These are phyloP conservation scores for Molorchus minor DNA, from an alignment of 2,888 invertebrate genomes.

Conservation along the genomic window DNA sequence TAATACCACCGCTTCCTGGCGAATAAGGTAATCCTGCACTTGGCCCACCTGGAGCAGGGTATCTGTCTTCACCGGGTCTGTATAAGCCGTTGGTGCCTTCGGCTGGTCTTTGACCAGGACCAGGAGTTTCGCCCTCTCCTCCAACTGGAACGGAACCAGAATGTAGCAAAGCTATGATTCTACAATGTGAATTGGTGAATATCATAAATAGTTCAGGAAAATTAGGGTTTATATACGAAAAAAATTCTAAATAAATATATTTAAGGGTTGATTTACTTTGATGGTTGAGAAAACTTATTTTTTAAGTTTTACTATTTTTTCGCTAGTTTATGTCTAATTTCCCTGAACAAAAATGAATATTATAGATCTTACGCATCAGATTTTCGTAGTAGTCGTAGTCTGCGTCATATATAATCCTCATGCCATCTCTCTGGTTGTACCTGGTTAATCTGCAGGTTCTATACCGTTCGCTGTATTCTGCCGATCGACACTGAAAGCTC, in stretches of 20 bases:
- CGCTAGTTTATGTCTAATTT: not conserved
- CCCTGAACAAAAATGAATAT: too few relatives aligned
- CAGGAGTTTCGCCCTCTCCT: slow-evolving; percentile 51
- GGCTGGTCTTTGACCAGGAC: slow-evolving; percentile 42
- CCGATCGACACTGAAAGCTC: slow-evolving; percentile 89
- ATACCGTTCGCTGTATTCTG: slow-evolving; percentile 87
- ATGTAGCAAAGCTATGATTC: slow-evolving; percentile 5
- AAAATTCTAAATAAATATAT: too few relatives aligned
- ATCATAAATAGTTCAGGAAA: too few relatives aligned
- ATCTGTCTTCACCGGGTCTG: slow-evolving; percentile 45
- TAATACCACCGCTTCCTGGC: slow-evolving; percentile 41
- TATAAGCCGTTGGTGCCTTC: slow-evolving; percentile 37
- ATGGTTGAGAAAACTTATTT: too few relatives aligned
- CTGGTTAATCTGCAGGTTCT: slow-evolving; percentile 85
- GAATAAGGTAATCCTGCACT: slow-evolving; percentile 42
- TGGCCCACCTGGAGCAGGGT: slow-evolving; percentile 35
- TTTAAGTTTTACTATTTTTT: not conserved
- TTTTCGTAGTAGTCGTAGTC: slow-evolving; percentile 95
- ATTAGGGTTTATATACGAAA: too few relatives aligned
- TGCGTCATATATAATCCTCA: slow-evolving; percentile 88
- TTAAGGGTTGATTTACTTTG: too few relatives aligned
- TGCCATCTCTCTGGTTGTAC: slow-evolving; percentile 87
- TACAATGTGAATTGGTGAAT: not conserved
- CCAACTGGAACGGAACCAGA: slow-evolving; percentile 46
- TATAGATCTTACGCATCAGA: slow-evolving; percentile 87